Conservation (phyloP, 2,797 vertebrate genomes). For the Rousettus madagascariensis region DNA sequence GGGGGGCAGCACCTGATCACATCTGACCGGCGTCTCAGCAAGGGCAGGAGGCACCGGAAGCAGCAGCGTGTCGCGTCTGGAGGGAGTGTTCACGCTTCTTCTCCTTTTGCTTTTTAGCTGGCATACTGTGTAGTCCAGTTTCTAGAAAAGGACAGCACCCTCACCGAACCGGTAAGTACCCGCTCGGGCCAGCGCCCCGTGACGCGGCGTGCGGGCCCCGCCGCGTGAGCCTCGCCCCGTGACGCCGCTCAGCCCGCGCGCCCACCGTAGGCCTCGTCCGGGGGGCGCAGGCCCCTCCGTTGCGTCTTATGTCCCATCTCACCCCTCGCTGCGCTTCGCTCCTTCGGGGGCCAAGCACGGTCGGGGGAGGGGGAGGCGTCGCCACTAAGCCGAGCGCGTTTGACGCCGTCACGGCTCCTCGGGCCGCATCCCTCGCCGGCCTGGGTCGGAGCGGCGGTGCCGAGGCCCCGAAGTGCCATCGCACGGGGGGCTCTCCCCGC, state of each 20-base stretch:
- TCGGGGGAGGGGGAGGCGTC: fast-evolving
- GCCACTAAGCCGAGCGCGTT: fast-evolving
- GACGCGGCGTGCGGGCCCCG: no score
- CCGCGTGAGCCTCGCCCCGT: fast-evolving
- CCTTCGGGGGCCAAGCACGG: fast-evolving
- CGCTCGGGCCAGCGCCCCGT: not conserved
- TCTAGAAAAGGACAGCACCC: conserved; percentile 99
- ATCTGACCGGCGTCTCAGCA: not conserved
- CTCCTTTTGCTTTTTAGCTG: conserved; percentile 87
- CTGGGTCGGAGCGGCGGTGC: fast-evolving
- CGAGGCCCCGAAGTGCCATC: not conserved
- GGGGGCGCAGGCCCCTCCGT: fast-evolving
- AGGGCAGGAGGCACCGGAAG: not conserved
- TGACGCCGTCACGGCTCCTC: fast-evolving
- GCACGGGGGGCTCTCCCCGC: not conserved
- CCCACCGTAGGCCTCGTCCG: fast-evolving
- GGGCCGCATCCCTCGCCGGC: no score
- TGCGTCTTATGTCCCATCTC: no score
- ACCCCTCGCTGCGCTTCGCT: fast-evolving
- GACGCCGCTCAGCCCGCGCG: no score
- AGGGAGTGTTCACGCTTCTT: not conserved
- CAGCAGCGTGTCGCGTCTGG: fast-evolving
- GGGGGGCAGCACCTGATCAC: not conserved
- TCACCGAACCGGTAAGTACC: conserved; percentile 95
- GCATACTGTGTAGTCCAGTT: conserved; percentile 99